Percentiles rank a stretch among this genome's conserved stretches.
Evolutionary conservation across 2,797 vertebrate genomes (phyloP).

Genomic region (Geotrypetes seraphini): DNA sequence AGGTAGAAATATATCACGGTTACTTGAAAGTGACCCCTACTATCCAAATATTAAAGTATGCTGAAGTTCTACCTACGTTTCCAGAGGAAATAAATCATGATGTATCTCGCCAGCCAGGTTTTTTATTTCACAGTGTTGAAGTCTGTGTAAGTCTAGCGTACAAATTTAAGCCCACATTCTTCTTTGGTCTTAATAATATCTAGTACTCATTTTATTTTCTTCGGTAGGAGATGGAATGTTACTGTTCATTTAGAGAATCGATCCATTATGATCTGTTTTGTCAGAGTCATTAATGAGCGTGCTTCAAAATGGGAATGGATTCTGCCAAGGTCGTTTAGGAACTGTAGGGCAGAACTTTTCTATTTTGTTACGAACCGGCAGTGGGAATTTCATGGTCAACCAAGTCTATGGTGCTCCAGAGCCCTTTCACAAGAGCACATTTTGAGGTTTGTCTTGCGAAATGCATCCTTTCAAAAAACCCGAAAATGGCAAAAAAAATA

Average conservation of each 20-base stretch:
- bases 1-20: too few species aligned
- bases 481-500: neutral
- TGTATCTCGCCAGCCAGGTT: too few species aligned
- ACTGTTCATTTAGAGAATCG: constrained; percentile 16
- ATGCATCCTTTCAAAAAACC: constrained; percentile 8
- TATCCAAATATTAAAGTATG: too few species aligned
- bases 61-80: too few species aligned
- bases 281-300: constrained; percentile 34
- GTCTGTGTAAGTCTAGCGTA: too few species aligned
- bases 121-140: too few species aligned
- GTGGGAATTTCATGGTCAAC: constrained; percentile 40
- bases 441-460: constrained; percentile 15
- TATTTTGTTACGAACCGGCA: constrained; percentile 46
- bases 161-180: too few species aligned
- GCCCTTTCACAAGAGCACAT: constrained; percentile 2
- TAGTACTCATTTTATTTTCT: neutral
- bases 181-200: too few species aligned
- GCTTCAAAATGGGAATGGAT: constrained; percentile 22
- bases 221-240: constrained; percentile 34
- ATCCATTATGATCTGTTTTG: constrained; percentile 27
- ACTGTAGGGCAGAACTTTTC: too few species aligned
- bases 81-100: too few species aligned
- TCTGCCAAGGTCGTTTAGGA: constrained; percentile 33
- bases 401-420: constrained; percentile 10
- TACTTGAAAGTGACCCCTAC: too few species aligned